Percentiles rank a stretch among this genome's conserved stretches.
Conservation (phyloP, 2,888 invertebrate genomes). For the Pinctada fucata region DNA sequence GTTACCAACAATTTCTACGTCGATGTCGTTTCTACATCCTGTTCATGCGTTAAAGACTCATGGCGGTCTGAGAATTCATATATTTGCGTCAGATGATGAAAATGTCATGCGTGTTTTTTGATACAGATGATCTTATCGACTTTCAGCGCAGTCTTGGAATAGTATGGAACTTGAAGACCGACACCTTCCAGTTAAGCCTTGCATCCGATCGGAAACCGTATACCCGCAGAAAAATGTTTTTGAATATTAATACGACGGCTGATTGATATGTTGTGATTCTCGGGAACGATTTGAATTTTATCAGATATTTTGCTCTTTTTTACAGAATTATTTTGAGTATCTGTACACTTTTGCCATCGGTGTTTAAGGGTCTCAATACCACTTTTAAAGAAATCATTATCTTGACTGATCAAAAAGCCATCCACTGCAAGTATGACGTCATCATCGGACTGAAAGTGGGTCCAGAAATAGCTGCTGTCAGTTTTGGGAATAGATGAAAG, state of each 20-base stretch:
- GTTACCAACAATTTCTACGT: constrained; percentile 43
- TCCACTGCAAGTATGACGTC: too few relatives aligned
- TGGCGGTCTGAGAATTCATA: constrained; percentile 38
- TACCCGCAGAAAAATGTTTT: constrained; percentile 29
- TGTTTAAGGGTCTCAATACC: too few relatives aligned
- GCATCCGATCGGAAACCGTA: constrained; percentile 13
- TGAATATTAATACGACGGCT: constrained; percentile 15
- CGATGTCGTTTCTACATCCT: constrained; percentile 38
- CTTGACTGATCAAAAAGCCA: too few relatives aligned
- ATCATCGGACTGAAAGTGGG: too few relatives aligned
- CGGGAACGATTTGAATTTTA: too few relatives aligned
- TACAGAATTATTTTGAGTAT: too few relatives aligned
- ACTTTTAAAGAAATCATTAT: too few relatives aligned
- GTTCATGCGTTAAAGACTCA: constrained; percentile 17
- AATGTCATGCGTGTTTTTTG: constrained; percentile 33
- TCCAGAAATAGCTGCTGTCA: too few relatives aligned
- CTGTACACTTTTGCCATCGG: too few relatives aligned
- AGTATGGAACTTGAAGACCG: constrained; percentile 30
- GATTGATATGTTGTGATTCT: too few relatives aligned
- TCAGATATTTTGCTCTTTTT: too few relatives aligned
- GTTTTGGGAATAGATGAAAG: too few relatives aligned
- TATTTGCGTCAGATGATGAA: constrained; percentile 36
- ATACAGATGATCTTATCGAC: constrained; percentile 21
- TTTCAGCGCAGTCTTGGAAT: constrained; percentile 35
- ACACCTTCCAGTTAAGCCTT: constrained; percentile 21